These are phyloP conservation scores for Glomeris marginata DNA, from an alignment of 2,888 invertebrate genomes.

Conservation along the genomic window DNA sequence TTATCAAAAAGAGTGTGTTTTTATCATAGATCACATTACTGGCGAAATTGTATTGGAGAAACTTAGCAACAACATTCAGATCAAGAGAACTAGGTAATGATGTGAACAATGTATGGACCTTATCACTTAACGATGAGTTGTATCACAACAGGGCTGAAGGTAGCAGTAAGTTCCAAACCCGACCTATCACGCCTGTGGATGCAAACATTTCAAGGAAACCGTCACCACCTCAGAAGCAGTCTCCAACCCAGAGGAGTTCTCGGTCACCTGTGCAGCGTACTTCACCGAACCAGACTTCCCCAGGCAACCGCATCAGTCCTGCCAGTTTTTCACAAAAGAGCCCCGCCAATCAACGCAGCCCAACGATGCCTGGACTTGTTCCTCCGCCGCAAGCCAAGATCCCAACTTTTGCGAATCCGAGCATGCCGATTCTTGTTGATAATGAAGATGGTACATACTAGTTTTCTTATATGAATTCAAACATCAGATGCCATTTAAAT, in stretches of 20 bases:
- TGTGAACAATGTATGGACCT: too few species aligned
- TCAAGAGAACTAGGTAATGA: conserved; percentile 71
- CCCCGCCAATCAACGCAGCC: conserved; percentile 11
- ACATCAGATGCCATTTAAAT: too few species aligned
- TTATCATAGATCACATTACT: conserved; percentile 81
- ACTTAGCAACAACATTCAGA: conserved; percentile 76
- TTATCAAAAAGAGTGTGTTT: conserved; percentile 84
- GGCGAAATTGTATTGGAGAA: conserved; percentile 88
- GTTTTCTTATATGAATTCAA: too few species aligned
- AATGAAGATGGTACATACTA: not conserved
- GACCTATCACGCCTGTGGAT: conserved; percentile 18
- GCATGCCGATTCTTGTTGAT: conserved; percentile 6
- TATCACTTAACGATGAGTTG: too few species aligned
- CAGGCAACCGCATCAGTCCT: conserved; percentile 2
- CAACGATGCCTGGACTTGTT: conserved; percentile 17
- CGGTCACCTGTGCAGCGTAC: conserved; percentile 49
- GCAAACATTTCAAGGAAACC: conserved; percentile 42
- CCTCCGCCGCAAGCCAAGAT: too few species aligned
- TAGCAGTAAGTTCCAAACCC: conserved; percentile 17
- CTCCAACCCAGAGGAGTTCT: conserved; percentile 15
- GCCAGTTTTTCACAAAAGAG: conserved; percentile 13
- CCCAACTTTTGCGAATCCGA: too few species aligned
- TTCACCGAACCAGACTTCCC: conserved; percentile 19
- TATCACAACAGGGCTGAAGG: conserved; percentile 22
- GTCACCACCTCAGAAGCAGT: conserved; percentile 34